Evolutionary conservation across 2,113 vertebrate genomes (phyloP), one percentile per base, ranked within the genome.

Genomic region (Rhipidura dahli): DNA sequence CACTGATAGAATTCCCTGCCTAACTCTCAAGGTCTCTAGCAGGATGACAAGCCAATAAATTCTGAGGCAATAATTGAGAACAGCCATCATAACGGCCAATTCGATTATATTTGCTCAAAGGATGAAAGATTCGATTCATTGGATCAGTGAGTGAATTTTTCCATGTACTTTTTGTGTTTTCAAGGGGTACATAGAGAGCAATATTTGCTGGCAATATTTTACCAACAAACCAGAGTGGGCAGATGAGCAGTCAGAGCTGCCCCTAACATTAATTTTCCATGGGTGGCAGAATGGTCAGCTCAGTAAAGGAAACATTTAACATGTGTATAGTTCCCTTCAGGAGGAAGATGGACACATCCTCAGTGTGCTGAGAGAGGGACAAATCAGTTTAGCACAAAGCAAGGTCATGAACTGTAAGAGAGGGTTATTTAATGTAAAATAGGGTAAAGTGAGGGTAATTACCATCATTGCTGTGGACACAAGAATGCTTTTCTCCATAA

Each of bases 21-120:
- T 66, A 45, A 76, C 30, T 90, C n/a, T 88, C 79, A 95, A 92
- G 75, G 87, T 83, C 47, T 31, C 35, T 47, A 77, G 11, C 14
- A 40, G 60, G 35, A 60, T 75, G 87, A 73, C 10, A 66, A 90
- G 76, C 47, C 88, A 88, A 88, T 94, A 94, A 92, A 95, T 88
- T 83, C 75, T 45, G 40, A 93, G n/a, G 50, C 11, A 87, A 72
- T 96, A 87, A 94, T 69, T 95, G 93, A 83, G 93, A 96, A 88
- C 64, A 80, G 42, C 47, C 69, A 94, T 71, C 71, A 85, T 83
- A 90, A 71, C 90, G 92, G 76, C 87, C 84, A 88, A 87, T 88
- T 94, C 72, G 91, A 86, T 94, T 95, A 93, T 56, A 66, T 57
- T 57, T 68, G 31, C 68, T 94, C 61, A 86, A 33, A 80, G 87